Conservation (phyloP, 64 coral and sea anemone species). For the Anthopleura sola region DNA sequence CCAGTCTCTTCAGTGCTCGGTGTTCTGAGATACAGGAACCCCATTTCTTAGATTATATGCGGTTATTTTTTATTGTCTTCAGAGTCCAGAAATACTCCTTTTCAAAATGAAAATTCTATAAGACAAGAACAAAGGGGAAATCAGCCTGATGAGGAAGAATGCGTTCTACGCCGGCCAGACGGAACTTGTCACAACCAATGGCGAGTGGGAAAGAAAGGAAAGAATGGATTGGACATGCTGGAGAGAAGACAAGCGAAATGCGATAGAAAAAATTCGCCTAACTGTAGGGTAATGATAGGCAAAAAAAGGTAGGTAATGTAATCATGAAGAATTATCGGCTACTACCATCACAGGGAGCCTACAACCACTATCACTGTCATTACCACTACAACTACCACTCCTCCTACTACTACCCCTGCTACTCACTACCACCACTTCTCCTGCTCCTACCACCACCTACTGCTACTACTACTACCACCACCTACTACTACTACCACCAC, state of each 20-base stretch:
- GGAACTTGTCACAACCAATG: constrained; percentile 1
- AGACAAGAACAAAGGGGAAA: neutral
- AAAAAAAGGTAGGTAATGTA: neutral
- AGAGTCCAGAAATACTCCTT: neutral
- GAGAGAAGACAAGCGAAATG: constrained; percentile 1
- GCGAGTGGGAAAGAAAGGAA: neutral
- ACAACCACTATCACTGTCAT: neutral
- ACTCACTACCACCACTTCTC: neutral
- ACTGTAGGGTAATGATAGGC: neutral
- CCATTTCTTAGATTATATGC: neutral
- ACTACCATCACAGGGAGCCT: too few relatives aligned
- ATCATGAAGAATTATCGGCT: too few relatives aligned
- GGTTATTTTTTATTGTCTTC: neutral
- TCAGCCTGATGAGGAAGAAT: neutral
- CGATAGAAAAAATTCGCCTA: neutral
- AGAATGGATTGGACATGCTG: neutral
- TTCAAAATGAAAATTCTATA: neutral
- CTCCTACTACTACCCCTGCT: neutral
- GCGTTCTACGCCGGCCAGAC: neutral
- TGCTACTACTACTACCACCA: neutral
- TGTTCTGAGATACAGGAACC: neutral
- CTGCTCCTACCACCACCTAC: neutral
- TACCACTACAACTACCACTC: neutral
- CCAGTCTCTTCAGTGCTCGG: neutral
- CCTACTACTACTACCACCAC: too few relatives aligned